Conservation (phyloP, 2,888 invertebrate genomes). For the Sturmia bella region DNA sequence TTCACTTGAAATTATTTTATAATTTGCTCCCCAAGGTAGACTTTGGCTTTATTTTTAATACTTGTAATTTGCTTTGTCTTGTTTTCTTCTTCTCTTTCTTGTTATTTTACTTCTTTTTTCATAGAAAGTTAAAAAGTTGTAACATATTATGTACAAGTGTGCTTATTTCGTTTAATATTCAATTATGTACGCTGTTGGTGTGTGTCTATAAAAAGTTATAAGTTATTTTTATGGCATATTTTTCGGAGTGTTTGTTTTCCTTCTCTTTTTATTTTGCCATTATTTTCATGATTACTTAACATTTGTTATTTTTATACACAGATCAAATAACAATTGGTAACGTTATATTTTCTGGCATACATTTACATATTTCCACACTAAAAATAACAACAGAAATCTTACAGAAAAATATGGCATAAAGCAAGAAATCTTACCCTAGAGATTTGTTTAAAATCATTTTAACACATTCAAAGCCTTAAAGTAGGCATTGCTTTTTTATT, state of each 20-base stretch:
- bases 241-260: constrained; percentile 19
- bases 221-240: constrained; percentile 57
- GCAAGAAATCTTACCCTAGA: constrained; percentile 56
- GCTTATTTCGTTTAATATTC: constrained; percentile 59
- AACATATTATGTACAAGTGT: constrained; percentile 5
- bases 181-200: constrained; percentile 55
- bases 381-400: too few species aligned
- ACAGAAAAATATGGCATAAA: neutral
- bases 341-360: constrained; percentile 40
- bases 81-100: too few species aligned
- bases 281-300: constrained; percentile 64
- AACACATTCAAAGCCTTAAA: constrained; percentile 63
- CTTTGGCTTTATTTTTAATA: constrained; percentile 32
- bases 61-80: neutral
- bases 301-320: constrained; percentile 47
- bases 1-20: constrained; percentile 31
- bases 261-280: constrained; percentile 33
- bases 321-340: constrained; percentile 60
- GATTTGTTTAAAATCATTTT: constrained; percentile 63
- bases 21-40: constrained; percentile 60
- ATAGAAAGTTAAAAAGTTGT: neutral
- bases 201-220: constrained; percentile 48
- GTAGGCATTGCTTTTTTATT: constrained; percentile 56
- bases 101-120: neutral
- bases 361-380: constrained; percentile 47